Evolutionary conservation across 2,797 vertebrate species (phyloP).

Genomic region (Poliocrania exsul): DNA sequence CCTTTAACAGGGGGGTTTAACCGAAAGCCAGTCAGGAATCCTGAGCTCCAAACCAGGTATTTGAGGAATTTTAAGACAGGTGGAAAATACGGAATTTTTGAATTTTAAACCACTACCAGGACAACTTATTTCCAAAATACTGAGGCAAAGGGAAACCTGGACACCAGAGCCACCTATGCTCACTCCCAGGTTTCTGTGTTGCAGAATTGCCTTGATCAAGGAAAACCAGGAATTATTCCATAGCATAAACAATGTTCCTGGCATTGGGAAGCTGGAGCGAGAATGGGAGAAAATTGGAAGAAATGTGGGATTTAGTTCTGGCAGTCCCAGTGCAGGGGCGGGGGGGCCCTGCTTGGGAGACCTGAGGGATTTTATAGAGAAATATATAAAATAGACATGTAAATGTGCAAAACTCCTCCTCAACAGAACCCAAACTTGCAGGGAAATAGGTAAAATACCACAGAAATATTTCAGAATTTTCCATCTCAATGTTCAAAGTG

Average conservation of each 20-base stretch:
- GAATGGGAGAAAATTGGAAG: background rate
- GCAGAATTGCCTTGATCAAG: background rate
- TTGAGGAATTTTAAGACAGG: background rate
- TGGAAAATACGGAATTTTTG: background rate
- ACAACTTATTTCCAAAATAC: background rate
- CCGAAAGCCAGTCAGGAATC: accelerated
- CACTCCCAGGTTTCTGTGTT: background rate
- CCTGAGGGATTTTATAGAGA: background rate
- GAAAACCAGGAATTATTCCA: background rate
- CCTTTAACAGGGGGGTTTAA: background rate
- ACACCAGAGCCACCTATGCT: accelerated
- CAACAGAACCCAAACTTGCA: background rate
- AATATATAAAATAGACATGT: background rate
- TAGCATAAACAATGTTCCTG: background rate
- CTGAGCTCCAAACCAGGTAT: background rate
- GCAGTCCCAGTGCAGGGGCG: background rate
- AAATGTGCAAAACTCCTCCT: background rate
- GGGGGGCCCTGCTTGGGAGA: background rate
- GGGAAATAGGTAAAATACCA: background rate
- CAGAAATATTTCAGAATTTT: background rate
- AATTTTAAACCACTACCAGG: background rate
- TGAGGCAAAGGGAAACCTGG: background rate
- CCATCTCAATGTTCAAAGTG: background rate
- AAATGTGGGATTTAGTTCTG: background rate
- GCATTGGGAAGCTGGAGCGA: background rate